Base-by-base conservation (phyloP, 2,888 invertebrate genomes). In the Andrena flavipes region DNA sequence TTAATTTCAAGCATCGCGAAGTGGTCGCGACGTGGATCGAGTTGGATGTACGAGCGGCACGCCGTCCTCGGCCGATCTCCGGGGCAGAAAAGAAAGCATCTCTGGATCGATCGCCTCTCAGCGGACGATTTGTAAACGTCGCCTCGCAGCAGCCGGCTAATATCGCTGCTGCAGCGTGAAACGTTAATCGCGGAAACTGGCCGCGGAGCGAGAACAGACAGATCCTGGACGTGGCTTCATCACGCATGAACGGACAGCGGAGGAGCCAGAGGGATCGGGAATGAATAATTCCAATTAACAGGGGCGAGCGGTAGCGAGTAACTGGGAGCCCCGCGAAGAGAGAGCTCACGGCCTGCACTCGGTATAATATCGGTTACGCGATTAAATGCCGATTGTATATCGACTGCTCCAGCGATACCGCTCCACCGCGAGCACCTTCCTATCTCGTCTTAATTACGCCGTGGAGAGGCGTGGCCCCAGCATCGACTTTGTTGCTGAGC, bases 111-210 rank as follows among this genome's bases (percentile, higher is more conserved):
- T 2, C 3, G 30, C 8, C 48, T n/a, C 26, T 70, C 64, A 84
- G 29, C 29, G 60, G 63, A 73, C 82, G 73, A 87, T 87, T 87
- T 80, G 80, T 83, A 87, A 83, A 74, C 80, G 83, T 87, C 82
- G 59, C 60, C 70, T 54, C 76, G 68, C 56, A 80, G 80, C 84
- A 63, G 59, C 75, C 71, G 65, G 42, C 76, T 74, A 60, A 80
- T 80, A 80, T 82, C 73, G 76, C 70, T 67, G 71, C 80, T 64
- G 67, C 85, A 81, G 85, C 90, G 88, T 90, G 89, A 90, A 91
- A 90, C 88, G 88, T 90, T 76, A 84, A 80, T 87, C 86, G 85
- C 85, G 87, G 86, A 90, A 90, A 90, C 90, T 89, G 87, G 86
- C 87, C 87, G 62, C 49, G 51, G 42, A 42, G 49, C 35, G 59